These are phyloP conservation scores for Chymomyza costata DNA, from an alignment of 1,140 invertebrate genomes.

Conservation along the genomic window DNA sequence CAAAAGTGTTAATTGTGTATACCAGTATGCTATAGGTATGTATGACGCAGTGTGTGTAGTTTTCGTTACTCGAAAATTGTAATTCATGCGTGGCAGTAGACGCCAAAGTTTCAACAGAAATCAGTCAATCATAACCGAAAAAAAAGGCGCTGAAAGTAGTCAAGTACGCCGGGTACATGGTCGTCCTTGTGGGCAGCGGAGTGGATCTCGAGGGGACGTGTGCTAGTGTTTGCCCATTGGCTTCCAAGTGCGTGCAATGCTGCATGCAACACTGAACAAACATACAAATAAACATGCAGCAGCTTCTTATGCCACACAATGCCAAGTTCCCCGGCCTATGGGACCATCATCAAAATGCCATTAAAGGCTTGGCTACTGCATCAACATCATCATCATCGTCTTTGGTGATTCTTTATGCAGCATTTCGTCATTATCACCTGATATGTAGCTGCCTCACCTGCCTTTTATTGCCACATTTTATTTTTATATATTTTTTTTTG, in stretches of 20 bases:
- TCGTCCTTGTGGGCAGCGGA: not conserved
- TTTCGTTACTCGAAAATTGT: slow-evolving; percentile 66
- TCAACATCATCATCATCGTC: slow-evolving; percentile 1
- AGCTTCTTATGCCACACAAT: no score
- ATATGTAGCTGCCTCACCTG: slow-evolving; percentile 38
- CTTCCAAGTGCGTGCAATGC: slow-evolving; percentile 50
- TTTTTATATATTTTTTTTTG: slow-evolving; percentile 68
- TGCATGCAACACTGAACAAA: slow-evolving; percentile 36
- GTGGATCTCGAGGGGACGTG: no score
- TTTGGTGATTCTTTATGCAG: no score
- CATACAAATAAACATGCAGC: no score
- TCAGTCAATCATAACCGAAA: slow-evolving; percentile 71
- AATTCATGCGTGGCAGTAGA: slow-evolving; percentile 67
- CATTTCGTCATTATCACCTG: slow-evolving; percentile 23
- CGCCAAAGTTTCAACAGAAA: slow-evolving; percentile 72
- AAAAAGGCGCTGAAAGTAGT: slow-evolving; percentile 16
- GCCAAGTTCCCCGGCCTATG: no score
- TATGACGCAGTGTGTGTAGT: slow-evolving; percentile 29
- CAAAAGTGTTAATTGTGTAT: slow-evolving; percentile 8
- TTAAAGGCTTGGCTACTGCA: slow-evolving; percentile 7
- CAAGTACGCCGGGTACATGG: not conserved
- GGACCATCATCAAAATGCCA: slow-evolving; percentile 5
- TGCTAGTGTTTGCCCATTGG: slow-evolving; percentile 22
- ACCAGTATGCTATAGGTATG: slow-evolving; percentile 11
- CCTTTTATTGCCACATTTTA: slow-evolving; percentile 42